Conservation (phyloP, 1,140 invertebrate species). For the Trichonephila clavipes region DNA sequence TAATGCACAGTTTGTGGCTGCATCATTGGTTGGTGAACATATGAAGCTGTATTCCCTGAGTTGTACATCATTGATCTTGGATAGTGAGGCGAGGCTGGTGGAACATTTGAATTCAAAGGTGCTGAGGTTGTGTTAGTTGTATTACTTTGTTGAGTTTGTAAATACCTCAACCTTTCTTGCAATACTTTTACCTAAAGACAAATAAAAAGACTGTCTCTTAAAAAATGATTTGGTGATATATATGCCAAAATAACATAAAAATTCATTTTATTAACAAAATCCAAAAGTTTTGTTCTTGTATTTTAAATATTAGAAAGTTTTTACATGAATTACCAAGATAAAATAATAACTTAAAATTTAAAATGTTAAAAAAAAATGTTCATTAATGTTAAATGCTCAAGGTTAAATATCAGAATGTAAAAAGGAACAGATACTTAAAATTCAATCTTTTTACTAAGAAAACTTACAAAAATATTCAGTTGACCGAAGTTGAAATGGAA, state of each 20-base stretch:
- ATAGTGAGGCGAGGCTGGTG: conserved; percentile 64
- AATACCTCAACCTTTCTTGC: conserved; percentile 58
- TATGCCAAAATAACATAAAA: neutral
- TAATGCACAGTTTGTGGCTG: conserved; percentile 72
- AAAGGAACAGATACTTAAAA: no score
- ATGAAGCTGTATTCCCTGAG: conserved; percentile 62
- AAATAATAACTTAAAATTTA: no score
- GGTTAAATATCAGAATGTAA: no score
- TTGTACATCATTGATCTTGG: conserved; percentile 57
- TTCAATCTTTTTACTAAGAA: no score
- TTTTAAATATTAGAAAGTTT: neutral
- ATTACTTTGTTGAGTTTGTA: conserved; percentile 56
- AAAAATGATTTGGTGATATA: neutral
- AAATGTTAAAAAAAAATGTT: no score
- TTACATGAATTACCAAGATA: no score
- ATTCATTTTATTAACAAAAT: neutral
- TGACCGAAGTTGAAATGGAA: no score
- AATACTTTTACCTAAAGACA: conserved; percentile 52
- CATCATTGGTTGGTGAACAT: conserved; percentile 56
- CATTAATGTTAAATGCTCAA: no score
- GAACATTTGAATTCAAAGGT: conserved; percentile 66
- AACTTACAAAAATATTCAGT: no score
- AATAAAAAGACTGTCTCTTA: neutral
- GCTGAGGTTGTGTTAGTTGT: conserved; percentile 14
- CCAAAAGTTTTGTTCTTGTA: neutral